phyloP scores from a whole-genome alignment of 2,888 invertebrate genomes.

The Drepana falcataria region DNA sequence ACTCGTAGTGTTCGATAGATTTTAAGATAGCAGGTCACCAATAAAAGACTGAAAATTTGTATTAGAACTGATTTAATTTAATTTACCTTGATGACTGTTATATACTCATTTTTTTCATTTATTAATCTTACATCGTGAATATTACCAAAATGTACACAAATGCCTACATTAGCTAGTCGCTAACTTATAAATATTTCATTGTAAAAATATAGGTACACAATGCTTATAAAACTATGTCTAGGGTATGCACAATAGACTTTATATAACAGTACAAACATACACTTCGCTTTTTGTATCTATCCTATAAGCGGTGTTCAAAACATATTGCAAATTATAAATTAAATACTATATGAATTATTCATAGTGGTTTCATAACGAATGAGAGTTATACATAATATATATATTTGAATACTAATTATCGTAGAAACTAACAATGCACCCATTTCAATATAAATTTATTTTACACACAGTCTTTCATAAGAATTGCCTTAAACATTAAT shows the following conservation, averaged over 20 bases:
- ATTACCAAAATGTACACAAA: constrained; percentile 75
- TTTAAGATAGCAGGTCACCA: constrained; percentile 10
- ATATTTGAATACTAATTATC: constrained; percentile 10
- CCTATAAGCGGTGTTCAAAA: constrained; percentile 9
- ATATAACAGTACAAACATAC: constrained; percentile 28
- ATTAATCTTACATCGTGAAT: constrained; percentile 36
- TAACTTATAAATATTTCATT: constrained; percentile 61
- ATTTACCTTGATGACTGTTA: constrained; percentile 63
- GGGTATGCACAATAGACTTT: constrained; percentile 34
- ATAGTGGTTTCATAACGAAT: background rate
- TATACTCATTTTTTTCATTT: constrained; percentile 40
- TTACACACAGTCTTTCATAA: constrained; percentile 61
- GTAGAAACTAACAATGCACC: constrained; percentile 26
- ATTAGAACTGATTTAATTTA: constrained; percentile 66
- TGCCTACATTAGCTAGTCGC: constrained; percentile 44
- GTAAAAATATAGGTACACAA: constrained; percentile 70
- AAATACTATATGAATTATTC: constrained; percentile 3
- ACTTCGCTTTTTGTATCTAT: constrained; percentile 30
- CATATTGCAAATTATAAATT: constrained; percentile 14
- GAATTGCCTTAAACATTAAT: constrained; percentile 48
- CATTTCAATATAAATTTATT: constrained; percentile 16
- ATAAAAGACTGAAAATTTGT: constrained; percentile 63
- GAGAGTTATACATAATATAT: constrained; percentile 16
- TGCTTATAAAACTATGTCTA: constrained; percentile 42
- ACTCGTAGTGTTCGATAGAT: too few species aligned